Evolutionary conservation across 2,888 invertebrate species (phyloP).

Genomic region (Belgica antarctica): DNA sequence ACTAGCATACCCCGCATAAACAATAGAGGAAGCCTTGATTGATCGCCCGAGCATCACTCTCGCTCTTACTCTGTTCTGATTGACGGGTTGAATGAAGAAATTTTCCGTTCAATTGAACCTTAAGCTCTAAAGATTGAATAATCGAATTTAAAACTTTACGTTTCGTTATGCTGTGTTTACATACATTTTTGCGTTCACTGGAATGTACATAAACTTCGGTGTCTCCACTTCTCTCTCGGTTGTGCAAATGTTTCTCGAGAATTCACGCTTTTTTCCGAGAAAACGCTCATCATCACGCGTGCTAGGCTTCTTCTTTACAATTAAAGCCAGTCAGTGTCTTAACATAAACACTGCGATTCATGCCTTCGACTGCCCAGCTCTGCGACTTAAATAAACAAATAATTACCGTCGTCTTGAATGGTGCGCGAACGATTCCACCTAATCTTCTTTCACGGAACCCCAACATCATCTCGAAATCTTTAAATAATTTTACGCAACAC

Average conservation of each 20-base stretch:
- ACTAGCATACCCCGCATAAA: no score
- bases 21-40: neutral
- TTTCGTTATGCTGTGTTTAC: neutral
- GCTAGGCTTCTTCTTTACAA: neutral
- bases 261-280: neutral
- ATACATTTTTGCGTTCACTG: neutral
- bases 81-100: slow-evolving; percentile 3
- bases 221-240: neutral
- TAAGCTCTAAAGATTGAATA: neutral
- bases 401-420: slow-evolving; percentile 27
- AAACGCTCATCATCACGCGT: neutral
- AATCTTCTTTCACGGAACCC: neutral
- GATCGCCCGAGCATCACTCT: no score
- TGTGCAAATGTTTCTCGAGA: neutral
- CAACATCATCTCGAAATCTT: neutral
- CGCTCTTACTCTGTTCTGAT: neutral
- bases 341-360: slow-evolving; percentile 15
- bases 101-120: slow-evolving; percentile 19
- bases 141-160: no score
- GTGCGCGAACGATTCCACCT: neutral
- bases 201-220: slow-evolving; percentile 18
- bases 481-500: slow-evolving; percentile 5
- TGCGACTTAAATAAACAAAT: slow-evolving; percentile 38
- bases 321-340: neutral
- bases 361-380: slow-evolving; percentile 13